These are phyloP conservation scores for Hippocampus zosterae DNA, from an alignment of 2,113 vertebrate genomes.

Conservation along the genomic window DNA sequence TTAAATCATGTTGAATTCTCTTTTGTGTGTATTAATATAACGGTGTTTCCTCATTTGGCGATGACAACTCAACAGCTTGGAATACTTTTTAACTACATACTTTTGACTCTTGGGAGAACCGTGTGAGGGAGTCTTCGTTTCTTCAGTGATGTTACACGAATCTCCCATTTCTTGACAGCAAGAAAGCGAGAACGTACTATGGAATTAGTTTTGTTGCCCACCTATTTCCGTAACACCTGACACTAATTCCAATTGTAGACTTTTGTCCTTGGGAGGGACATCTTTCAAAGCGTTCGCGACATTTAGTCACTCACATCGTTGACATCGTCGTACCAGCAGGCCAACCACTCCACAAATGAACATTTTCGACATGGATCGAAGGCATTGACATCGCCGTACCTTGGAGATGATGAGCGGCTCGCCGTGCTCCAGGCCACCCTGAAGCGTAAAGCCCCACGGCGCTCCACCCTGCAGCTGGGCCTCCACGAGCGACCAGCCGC, in stretches of 20 bases:
- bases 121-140: too few relatives aligned
- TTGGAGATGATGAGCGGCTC: constrained; percentile 93
- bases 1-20: background rate
- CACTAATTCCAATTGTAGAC: too few relatives aligned
- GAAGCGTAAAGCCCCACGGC: constrained; percentile 93
- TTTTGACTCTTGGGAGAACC: too few relatives aligned
- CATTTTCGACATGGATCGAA: background rate
- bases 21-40: background rate
- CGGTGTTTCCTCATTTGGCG: too few relatives aligned
- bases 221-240: too few relatives aligned
- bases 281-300: background rate
- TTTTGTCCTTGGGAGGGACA: background rate
- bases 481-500: constrained; percentile 78
- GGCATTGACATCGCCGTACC: constrained; percentile 68
- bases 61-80: background rate
- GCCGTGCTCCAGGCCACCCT: constrained; percentile 86
- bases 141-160: too few relatives aligned
- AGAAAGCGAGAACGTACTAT: too few relatives aligned
- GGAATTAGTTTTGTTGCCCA: too few relatives aligned
- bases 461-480: constrained; percentile 85
- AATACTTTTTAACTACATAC: background rate
- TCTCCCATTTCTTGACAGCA: too few relatives aligned
- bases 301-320: background rate
- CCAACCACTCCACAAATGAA: background rate
- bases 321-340: background rate